phyloP scores from a whole-genome alignment of 2,888 invertebrate species.

The Pammene fasciana region DNA sequence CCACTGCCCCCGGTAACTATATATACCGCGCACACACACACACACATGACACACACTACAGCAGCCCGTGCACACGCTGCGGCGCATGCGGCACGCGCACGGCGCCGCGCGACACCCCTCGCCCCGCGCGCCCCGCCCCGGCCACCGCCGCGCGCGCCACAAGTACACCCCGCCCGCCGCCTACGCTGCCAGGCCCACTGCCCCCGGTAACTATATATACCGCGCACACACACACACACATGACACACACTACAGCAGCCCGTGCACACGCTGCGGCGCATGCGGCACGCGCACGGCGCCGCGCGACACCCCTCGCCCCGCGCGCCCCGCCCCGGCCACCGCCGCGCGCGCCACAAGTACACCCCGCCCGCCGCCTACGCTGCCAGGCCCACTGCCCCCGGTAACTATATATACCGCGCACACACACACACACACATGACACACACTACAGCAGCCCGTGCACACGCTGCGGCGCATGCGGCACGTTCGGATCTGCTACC shows the following conservation, averaged over 20 bases:
- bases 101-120: constrained; percentile 45
- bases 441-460: too few species aligned
- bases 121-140: constrained; percentile 34
- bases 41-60: constrained; percentile 50
- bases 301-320: constrained; percentile 43
- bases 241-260: constrained; percentile 49
- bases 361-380: constrained; percentile 41
- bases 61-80: constrained; percentile 60
- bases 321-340: constrained; percentile 61
- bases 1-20: neutral
- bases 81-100: constrained; percentile 86
- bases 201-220: neutral
- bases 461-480: too few species aligned
- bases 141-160: constrained; percentile 56
- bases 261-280: constrained; percentile 54
- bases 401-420: neutral
- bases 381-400: neutral
- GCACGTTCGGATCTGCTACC: too few species aligned
- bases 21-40: neutral
- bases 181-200: constrained; percentile 38
- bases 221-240: neutral
- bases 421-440: too few species aligned
- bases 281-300: constrained; percentile 28
- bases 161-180: constrained; percentile 44
- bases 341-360: constrained; percentile 46